These are phyloP conservation scores for Frieseomelitta varia DNA, from an alignment of 1,140 invertebrate genomes.

Conservation along the genomic window DNA sequence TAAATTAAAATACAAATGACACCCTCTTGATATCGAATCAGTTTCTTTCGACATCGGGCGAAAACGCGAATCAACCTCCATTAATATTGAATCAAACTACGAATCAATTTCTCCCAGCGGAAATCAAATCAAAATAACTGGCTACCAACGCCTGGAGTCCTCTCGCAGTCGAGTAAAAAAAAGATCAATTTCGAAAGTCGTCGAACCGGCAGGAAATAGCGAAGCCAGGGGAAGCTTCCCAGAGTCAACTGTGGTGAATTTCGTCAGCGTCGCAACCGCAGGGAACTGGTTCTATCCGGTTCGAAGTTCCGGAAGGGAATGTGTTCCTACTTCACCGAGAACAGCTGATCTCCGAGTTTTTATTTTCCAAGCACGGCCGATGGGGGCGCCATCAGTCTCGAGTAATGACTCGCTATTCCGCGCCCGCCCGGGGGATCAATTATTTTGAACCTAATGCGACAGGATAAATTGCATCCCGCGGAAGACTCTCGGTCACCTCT, in stretches of 20 bases:
- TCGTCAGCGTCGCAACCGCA: conserved; percentile 27
- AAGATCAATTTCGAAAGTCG: neutral
- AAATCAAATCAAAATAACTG: neutral
- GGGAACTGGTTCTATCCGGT: conserved; percentile 35
- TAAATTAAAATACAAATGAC: neutral
- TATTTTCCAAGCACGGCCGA: conserved; percentile 65
- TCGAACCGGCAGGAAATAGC: neutral
- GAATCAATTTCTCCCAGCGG: neutral
- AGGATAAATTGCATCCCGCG: conserved; percentile 70
- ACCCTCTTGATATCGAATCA: neutral
- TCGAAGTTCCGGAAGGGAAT: neutral
- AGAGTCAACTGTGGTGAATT: conserved; percentile 33
- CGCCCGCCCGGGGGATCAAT: conserved; percentile 72
- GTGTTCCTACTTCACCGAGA: conserved; percentile 50
- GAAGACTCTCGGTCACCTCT: conserved; percentile 31
- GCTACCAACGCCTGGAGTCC: no score
- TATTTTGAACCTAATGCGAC: conserved; percentile 75
- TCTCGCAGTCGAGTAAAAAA: neutral
- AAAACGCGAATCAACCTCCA: neutral
- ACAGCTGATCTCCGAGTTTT: conserved; percentile 71
- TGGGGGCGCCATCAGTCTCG: conserved; percentile 62
- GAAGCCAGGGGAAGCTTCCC: neutral
- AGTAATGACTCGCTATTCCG: conserved; percentile 72
- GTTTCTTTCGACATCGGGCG: neutral
- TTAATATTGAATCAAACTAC: neutral